Base-by-base conservation (phyloP, 2,113 vertebrate species). In the Dasypus novemcinctus region DNA sequence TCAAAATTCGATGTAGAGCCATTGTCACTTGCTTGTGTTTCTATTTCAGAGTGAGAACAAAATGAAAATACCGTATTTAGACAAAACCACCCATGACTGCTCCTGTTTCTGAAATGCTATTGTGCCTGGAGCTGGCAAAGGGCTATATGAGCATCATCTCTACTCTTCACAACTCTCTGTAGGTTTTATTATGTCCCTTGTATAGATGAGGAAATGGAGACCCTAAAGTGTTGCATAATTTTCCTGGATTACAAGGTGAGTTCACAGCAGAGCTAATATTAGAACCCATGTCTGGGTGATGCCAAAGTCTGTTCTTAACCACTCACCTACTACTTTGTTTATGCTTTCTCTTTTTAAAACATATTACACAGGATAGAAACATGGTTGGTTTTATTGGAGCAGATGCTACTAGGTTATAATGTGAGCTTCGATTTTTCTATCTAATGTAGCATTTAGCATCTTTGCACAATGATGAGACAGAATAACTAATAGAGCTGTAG, bases 361-460 rank as follows among this genome's bases (percentile, higher is more conserved):
- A 78, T 79, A 54, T 52, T 49, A 78, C 23, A 64, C 4, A 64
- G 61, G n/a, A 82, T 61, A 94, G 4, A 31, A 93, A 86, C 84
- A 81, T 12, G 21, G 15, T 12, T 84, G 36, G 8, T 91, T 86
- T 87, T 63, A 17, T 21, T 38, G 17, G 27, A 43, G 27, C n/a
- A 71, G 82, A 49, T 86, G 75, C 86, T 85, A 97, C 84, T 84
- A 89, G 46, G 66, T 97, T 85, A 97, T 95, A 23, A 76, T 20
- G 94, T 49, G 11, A 41, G 69, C 72, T 90, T 90, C 83, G 96
- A 81, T 80, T 38, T 95, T 96, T 95, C 59, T 95, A 90, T 49
- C 0, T 0, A 97, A 96, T 93, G 71, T 64, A 90, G 33, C 2
- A 18, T 90, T 93, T 79, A 63, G 68, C 57, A 93, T 76, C 49